Evolutionary conservation across 2,797 vertebrate genomes (phyloP).

Genomic region (Tympanoctomys barrerae): DNA sequence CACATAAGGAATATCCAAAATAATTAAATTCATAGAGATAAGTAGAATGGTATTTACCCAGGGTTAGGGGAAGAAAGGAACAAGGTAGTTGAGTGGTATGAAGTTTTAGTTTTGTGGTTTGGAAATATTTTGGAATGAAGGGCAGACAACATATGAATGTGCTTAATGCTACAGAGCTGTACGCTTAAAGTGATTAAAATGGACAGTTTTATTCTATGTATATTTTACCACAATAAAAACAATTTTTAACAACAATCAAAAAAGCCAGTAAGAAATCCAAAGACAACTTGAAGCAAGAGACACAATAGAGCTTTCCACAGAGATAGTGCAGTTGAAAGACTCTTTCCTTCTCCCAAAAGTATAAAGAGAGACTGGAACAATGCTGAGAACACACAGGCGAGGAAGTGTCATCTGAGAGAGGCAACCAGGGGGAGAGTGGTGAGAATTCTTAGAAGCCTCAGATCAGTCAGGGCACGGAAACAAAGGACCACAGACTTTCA

Average conservation of each 20-base stretch:
- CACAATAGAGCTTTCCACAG: not conserved
- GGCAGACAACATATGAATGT: not conserved
- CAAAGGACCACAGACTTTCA: not conserved
- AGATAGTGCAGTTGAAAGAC: not conserved
- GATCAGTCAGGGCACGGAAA: not conserved
- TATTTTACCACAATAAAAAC: conserved; percentile 48
- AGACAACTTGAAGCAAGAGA: not conserved
- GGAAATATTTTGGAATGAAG: not conserved
- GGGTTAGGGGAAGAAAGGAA: not conserved
- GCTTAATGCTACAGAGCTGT: not conserved
- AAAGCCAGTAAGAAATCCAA: conserved; percentile 26
- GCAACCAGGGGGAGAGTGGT: not conserved
- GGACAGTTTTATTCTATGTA: not conserved
- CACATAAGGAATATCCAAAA: not conserved
- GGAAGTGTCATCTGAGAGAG: not conserved
- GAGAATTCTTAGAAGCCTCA: not conserved
- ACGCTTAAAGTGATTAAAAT: not conserved
- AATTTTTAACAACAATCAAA: not conserved
- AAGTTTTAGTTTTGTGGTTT: conserved; percentile 3
- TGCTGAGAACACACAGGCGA: not conserved
- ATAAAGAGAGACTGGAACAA: not conserved
- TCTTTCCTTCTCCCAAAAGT: not conserved
- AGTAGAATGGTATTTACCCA: not conserved
- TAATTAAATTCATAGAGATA: not conserved
- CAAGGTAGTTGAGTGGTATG: not conserved